Evolutionary conservation across 2,888 invertebrate species (phyloP).

Genomic region (Brenthis ino): DNA sequence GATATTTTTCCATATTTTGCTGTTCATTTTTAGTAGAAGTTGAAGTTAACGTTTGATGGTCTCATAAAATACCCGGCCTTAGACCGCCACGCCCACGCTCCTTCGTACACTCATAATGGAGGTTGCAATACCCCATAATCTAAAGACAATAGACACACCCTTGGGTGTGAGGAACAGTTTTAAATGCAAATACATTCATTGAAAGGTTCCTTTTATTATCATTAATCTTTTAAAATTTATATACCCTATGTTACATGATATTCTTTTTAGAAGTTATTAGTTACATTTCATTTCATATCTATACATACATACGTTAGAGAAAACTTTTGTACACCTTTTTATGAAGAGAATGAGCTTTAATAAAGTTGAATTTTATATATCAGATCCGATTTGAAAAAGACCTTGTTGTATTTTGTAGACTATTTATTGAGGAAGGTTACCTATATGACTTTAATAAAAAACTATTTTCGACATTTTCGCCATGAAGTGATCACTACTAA

Average conservation of each 20-base stretch:
- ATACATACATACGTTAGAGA: no score
- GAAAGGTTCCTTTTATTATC: conserved; percentile 29
- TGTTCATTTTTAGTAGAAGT: conserved; percentile 52
- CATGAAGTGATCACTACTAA: no score
- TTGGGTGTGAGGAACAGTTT: conserved; percentile 35
- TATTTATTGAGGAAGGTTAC: no score
- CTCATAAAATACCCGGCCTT: conserved; percentile 53
- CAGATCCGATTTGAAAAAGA: no score
- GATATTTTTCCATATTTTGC: conserved; percentile 34
- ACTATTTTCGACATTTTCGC: no score
- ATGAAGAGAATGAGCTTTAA: no score
- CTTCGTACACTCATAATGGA: conserved; percentile 43
- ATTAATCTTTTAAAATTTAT: conserved; percentile 24
- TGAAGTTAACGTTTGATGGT: conserved; percentile 63
- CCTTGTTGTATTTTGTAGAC: no score
- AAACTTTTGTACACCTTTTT: no score
- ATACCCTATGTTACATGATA: conserved; percentile 3
- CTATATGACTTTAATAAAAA: no score
- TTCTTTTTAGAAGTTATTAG: background rate
- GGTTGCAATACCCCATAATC: conserved; percentile 44
- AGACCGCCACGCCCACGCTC: conserved; percentile 35
- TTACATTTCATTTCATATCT: background rate
- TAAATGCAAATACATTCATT: conserved; percentile 33
- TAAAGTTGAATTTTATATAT: no score
- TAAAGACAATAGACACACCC: conserved; percentile 43